phyloP scores from a whole-genome alignment of 2,888 invertebrate species.

The Agrotis puta region DNA sequence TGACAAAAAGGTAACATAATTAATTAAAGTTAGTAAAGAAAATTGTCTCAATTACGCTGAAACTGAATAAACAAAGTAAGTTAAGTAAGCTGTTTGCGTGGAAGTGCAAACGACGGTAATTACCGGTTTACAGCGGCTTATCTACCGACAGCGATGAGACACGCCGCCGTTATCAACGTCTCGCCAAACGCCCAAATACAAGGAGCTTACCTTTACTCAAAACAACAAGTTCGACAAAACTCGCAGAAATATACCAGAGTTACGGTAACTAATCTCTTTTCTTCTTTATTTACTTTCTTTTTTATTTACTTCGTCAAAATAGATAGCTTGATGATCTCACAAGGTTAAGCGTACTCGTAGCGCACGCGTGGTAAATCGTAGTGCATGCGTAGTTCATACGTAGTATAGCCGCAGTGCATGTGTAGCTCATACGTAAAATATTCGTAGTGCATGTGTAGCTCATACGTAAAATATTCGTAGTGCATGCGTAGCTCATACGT shows the following conservation, averaged over 20 bases:
- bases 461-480: too few relatives aligned
- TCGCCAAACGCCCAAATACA: constrained; percentile 23
- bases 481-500: background rate
- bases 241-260: background rate
- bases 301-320: too few relatives aligned
- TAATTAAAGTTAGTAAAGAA: background rate
- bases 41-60: constrained; percentile 28
- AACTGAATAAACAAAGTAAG: constrained; percentile 29
- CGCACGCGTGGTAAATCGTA: background rate
- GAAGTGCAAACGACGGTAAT: constrained; percentile 55
- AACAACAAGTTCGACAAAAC: constrained; percentile 22
- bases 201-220: constrained; percentile 19
- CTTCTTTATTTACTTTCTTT: too few relatives aligned
- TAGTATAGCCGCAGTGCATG: background rate
- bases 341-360: constrained; percentile 3
- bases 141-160: constrained; percentile 38
- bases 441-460: background rate
- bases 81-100: constrained; percentile 31
- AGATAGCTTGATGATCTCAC: background rate
- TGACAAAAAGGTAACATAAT: background rate
- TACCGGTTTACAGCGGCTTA: constrained; percentile 50
- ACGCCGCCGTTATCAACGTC: constrained; percentile 28
- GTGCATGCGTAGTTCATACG: background rate
- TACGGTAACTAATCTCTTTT: background rate
- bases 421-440: background rate